Evolutionary conservation across 2,113 vertebrate genomes (phyloP).

Genomic region (Hiodon tergisus): DNA sequence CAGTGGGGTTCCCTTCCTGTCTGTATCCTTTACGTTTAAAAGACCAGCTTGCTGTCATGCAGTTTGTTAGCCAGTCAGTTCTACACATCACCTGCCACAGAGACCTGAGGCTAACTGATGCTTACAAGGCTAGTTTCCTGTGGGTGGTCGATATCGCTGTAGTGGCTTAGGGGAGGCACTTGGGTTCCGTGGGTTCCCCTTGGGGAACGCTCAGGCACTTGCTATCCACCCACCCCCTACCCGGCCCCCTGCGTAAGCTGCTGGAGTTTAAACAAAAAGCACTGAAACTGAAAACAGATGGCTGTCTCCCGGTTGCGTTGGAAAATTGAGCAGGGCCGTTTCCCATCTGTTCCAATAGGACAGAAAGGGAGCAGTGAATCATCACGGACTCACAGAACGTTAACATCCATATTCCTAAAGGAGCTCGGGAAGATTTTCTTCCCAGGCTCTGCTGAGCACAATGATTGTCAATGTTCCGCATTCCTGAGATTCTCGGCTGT

Average conservation of each 20-base stretch:
- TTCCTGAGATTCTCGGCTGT: conserved; percentile 1
- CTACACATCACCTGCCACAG: no score
- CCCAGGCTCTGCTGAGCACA: neutral
- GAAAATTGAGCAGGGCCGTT: conserved; percentile 20
- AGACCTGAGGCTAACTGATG: no score
- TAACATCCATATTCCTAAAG: conserved; percentile 8
- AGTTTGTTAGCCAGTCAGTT: no score
- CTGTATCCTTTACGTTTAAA: no score
- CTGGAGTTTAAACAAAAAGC: conserved; percentile 9
- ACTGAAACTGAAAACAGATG: conserved; percentile 27
- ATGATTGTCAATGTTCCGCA: conserved; percentile 6
- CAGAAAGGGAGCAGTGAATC: neutral
- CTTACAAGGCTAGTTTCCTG: no score
- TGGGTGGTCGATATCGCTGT: neutral
- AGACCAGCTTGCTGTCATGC: no score
- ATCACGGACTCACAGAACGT: neutral
- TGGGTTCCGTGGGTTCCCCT: neutral
- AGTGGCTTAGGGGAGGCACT: neutral
- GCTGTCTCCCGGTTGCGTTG: conserved; percentile 15
- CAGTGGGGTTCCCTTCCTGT: no score
- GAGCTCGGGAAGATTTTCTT: neutral
- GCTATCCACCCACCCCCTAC: neutral
- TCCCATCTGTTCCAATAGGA: conserved; percentile 16
- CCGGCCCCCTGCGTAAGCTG: neutral
- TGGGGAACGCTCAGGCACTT: no score